Evolutionary conservation across 37 sponge, comb jelly and placozoan species (phyloP), one percentile per base, ranked within the genome.

Genomic region (Bolinopsis microptera): DNA sequence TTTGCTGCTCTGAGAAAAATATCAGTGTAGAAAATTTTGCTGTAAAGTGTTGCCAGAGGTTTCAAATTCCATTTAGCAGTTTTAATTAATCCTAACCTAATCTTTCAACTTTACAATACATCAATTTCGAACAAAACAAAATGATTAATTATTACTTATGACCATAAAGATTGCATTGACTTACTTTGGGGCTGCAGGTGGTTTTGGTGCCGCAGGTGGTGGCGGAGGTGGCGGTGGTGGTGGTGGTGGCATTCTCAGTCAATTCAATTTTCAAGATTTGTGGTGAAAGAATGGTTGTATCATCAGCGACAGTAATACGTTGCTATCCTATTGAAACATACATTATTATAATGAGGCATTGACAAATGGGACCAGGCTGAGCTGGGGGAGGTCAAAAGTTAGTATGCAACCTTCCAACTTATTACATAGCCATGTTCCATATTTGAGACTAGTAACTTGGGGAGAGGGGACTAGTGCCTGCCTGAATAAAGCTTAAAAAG

Each of bases 141-240:
- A n/a, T n/a, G n/a, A n/a, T n/a, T n/a, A n/a, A n/a, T n/a, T n/a
- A n/a, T n/a, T n/a, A n/a, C n/a, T n/a, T n/a, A n/a, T n/a, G n/a
- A n/a, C n/a, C n/a, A n/a, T 18, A 48, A 48, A 18, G 9, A 48
- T 48, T 48, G 13, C 61, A 18, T 5, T 13, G 5, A 48, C 61
- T 48, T 13, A 48, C 61, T 26, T 70, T 3, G 74, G 74, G 3
- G 74, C 74, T 70, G 74, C 25, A 70, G 74, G 74, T 2, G 74
- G 74, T 22, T 26, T 70, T 3, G 74, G 74, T 70, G 74, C 74
- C 21, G 25, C 74, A 70, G 74, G 74, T 28, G 74, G 25, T 70
- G 74, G 74, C 2, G 74, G 74, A 70, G 74, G 74, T 70, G 74
- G 74, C n/a, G n/a, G n/a, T 70, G 74, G 74, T 70, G 74, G 74